phyloP scores from a whole-genome alignment of 2,113 vertebrate species.

The Cathartes aura region DNA sequence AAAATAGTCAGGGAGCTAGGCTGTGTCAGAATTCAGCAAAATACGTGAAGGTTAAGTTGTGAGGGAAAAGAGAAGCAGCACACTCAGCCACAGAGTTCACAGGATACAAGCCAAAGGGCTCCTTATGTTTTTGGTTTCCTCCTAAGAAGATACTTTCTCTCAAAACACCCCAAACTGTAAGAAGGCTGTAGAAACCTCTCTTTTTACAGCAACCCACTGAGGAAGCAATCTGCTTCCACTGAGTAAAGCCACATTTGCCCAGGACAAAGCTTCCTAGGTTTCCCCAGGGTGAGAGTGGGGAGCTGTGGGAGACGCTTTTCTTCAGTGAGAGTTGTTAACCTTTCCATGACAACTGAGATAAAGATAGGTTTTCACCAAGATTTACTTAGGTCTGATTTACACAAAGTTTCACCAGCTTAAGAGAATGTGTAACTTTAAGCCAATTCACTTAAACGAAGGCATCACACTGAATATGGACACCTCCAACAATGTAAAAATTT shows the following conservation, averaged over 20 bases:
- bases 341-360: background rate
- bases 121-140: background rate
- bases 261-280: background rate
- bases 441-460: background rate
- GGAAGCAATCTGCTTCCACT: background rate
- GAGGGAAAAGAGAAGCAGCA: background rate
- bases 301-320: fast-evolving
- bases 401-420: background rate
- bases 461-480: background rate
- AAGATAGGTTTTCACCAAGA: background rate
- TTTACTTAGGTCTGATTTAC: background rate
- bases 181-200: background rate
- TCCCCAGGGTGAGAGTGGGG: background rate
- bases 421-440: background rate
- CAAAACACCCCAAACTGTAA: background rate
- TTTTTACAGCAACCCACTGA: background rate
- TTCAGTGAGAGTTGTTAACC: background rate
- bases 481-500: background rate
- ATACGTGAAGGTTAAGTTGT: background rate
- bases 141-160: background rate
- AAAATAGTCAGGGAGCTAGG: background rate
- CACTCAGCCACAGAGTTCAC: background rate
- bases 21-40: background rate
- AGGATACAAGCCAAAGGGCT: background rate
- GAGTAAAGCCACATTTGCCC: background rate